Base-by-base conservation (phyloP, 2,888 invertebrate genomes). In the Andricus curvator region DNA sequence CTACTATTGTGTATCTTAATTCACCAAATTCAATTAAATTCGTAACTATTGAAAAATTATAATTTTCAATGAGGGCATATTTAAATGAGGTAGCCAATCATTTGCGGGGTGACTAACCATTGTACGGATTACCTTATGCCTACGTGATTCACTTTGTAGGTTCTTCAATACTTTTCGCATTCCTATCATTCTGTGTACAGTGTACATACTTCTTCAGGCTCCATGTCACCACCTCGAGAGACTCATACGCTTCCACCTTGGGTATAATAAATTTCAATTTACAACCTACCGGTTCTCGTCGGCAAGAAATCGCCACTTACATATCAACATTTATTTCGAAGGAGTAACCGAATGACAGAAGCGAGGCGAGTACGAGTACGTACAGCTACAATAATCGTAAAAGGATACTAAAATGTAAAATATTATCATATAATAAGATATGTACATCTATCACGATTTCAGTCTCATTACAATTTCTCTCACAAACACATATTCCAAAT, bases 221-320 rank as follows among this genome's bases (percentile, higher is more conserved):
- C 37, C 33, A n/a, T 74, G 56, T 74, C 74, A 74, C 74, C 74
- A 74, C 74, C 74, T 74, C 74, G n/a, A 74, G 74, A 74, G 74
- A 74, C 74, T 74, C 74, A 74, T 74, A 74, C 20, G 33, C 56
- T 56, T 74, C 22, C 56, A 74, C 74, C 74, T 37, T 37, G 37
- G 74, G 56, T 60, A 74, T 74, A 74, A 74, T 74, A 74, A 74
- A 74, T 74, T 74, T 74, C 74, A 74, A 74, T 74, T 74, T 74
- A 74, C 74, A 74, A 56, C 51, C 74, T 56, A 74, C 56, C 51
- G 9, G 29, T 70, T 29, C 51, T 60, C 33, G 51, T 37, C 51
- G 6, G n/a, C n/a, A 56, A 74, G 51, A 74, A 74, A 33, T 74
- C 29, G 29, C 51, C 29, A 48, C 67, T 67, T 37, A 41, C n/a